A percentile compares a stretch with the other conserved stretches of the same genome.
phyloP scores from a whole-genome alignment of 2,888 invertebrate genomes.

The Masnerella sp. region DNA sequence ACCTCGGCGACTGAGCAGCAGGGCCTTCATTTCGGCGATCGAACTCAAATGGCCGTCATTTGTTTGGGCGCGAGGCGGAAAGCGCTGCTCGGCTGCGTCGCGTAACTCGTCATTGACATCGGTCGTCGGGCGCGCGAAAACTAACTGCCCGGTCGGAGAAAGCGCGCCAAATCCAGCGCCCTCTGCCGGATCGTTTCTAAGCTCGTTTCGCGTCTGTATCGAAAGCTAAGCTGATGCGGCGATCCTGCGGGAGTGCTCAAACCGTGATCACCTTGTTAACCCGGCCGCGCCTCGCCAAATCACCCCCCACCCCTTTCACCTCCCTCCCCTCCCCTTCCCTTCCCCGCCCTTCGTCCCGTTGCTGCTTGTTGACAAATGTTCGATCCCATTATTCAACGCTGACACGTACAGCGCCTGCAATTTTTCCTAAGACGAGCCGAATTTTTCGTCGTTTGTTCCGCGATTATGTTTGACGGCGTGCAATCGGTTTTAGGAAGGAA shows the following conservation, averaged over 20 bases:
- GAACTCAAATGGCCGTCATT: too few species aligned
- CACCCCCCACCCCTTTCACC: constrained; percentile 30
- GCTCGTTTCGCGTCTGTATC: constrained; percentile 25
- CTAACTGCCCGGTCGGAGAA: constrained; percentile 26
- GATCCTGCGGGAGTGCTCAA: constrained; percentile 71
- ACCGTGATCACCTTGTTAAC: constrained; percentile 71
- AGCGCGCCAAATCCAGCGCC: constrained; percentile 6
- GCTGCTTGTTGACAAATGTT: constrained; percentile 48
- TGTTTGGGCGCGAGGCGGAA: too few species aligned
- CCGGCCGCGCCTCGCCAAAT: constrained; percentile 52
- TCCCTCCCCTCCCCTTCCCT: constrained; percentile 21
- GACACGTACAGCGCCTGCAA: constrained; percentile 41
- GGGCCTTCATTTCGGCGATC: too few species aligned
- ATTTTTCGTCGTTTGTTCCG: constrained; percentile 13
- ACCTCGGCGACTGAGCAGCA: too few species aligned
- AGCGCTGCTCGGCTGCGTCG: too few species aligned
- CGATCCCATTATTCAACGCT: constrained; percentile 38
- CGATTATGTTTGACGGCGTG: constrained; percentile 2
- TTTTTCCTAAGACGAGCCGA: constrained; percentile 10
- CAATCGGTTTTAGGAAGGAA: too few species aligned
- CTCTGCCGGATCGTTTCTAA: constrained; percentile 52
- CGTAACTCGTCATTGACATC: constrained; percentile 7
- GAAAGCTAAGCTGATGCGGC: constrained; percentile 60
- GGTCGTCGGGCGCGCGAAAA: constrained; percentile 22
- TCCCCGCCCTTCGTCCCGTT: constrained; percentile 21